Base-by-base conservation (phyloP, 2,888 invertebrate species). In the Erebia aethiops region DNA sequence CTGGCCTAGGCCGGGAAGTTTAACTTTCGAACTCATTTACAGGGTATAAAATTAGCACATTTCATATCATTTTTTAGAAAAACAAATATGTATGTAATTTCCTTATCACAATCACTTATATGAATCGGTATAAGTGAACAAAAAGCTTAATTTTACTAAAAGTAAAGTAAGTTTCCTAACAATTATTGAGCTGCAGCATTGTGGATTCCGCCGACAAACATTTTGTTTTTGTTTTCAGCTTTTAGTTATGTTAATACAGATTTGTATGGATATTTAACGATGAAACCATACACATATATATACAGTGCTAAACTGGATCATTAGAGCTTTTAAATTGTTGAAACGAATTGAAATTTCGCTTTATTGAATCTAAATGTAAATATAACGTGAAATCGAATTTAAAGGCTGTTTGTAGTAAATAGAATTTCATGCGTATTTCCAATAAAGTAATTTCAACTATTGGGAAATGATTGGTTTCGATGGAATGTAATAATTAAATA, bases 311-410 rank as follows among this genome's bases (percentile, higher is more conserved):
- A 41, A 13, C 49, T 49, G 43, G n/a, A 46, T 18, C 14, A 49
- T 62, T 62, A 62, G 49, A 14, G 61, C 18, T 62, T 49, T 49
- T 49, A 21, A 14, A 49, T 14, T 49, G 14, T 49, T 21, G 21
- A 61, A 62, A 62, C 49, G n/a, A 62, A 26, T 49, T 49, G 49
- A 14, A 62, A 46, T 62, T 62, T 8, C 61, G 8, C 18, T 21
- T 46, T 46, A 62, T 62, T 62, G 61, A 46, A 62, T 62, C 46
- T 46, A 61, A 43, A 18, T 16, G 18, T 61, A n/a, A n/a, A n/a
- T n/a, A 61, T 61, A 11, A 43, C n/a, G 46, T 18, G 46, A 46
- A 61, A 61, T 21, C 18, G 21, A 21, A 62, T 62, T 49, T 14
- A 18, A 62, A 62, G 49, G 49, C 49, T 62, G 62, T 49, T 62